Percentiles rank a stretch among this genome's conserved stretches.
phyloP scores from a whole-genome alignment of 1,140 invertebrate species.

The Papilio xuthus region DNA sequence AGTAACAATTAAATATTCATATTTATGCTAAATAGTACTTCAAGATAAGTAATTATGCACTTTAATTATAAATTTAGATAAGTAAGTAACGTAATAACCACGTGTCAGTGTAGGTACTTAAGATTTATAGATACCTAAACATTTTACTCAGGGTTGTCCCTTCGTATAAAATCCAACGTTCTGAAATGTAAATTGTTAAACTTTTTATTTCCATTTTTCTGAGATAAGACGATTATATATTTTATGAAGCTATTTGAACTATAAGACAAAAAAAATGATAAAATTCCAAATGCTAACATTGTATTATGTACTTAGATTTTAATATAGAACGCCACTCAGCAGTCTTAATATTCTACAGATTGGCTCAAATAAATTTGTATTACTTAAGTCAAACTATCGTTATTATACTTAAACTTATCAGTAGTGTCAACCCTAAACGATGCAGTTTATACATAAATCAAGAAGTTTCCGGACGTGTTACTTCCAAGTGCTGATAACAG shows the following conservation, averaged over 20 bases:
- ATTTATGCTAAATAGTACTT: background rate
- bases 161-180: background rate
- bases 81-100: slow-evolving; percentile 20
- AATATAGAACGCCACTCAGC: background rate
- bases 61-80: slow-evolving; percentile 23
- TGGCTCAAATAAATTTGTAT: background rate
- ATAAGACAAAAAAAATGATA: no score
- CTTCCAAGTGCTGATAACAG: slow-evolving; percentile 60
- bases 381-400: background rate
- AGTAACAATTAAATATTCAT: slow-evolving; percentile 2
- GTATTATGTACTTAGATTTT: no score
- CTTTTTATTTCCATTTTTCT: no score
- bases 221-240: no score
- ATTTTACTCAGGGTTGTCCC: background rate
- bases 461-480: slow-evolving; percentile 53
- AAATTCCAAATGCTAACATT: no score
- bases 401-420: background rate
- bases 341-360: background rate
- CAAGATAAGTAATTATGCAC: slow-evolving; percentile 10
- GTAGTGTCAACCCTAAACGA: background rate
- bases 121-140: slow-evolving; percentile 13
- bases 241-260: no score
- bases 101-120: background rate
- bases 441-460: slow-evolving; percentile 28
- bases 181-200: background rate